phyloP scores from a whole-genome alignment of 1,140 invertebrate species.

The Trachelipus rathkii region DNA sequence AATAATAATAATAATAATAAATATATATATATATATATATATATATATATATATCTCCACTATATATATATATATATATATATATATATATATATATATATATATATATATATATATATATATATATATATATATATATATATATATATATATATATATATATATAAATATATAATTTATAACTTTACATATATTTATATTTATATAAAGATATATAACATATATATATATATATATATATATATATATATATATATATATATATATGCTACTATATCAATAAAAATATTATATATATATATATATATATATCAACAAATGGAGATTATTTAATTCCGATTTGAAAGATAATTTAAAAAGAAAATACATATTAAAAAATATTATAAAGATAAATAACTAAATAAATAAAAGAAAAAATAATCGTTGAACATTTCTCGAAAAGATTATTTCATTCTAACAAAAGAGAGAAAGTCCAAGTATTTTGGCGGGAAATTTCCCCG shows the following conservation, averaged over 20 bases:
- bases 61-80: slow-evolving; percentile 23
- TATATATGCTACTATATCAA: slow-evolving; percentile 1
- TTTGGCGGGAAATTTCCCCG: too few species aligned
- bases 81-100: slow-evolving; percentile 22
- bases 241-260: slow-evolving; percentile 19
- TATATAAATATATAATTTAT: background rate
- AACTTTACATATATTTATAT: slow-evolving; percentile 4
- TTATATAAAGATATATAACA: slow-evolving; percentile 22
- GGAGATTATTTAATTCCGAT: too few species aligned
- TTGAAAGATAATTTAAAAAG: too few species aligned
- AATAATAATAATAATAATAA: too few species aligned
- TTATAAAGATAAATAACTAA: too few species aligned
- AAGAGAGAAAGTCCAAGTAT: too few species aligned
- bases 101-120: slow-evolving; percentile 21
- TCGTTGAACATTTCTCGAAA: too few species aligned
- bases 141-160: slow-evolving; percentile 17
- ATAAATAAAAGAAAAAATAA: too few species aligned
- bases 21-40: too few species aligned
- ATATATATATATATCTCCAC: background rate
- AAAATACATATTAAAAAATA: too few species aligned
- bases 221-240: slow-evolving; percentile 22
- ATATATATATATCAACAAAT: slow-evolving; percentile 22
- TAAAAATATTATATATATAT: slow-evolving; percentile 17
- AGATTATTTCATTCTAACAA: too few species aligned
- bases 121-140: slow-evolving; percentile 17